Evolutionary conservation across 2,888 invertebrate species (phyloP).

Genomic region (Biston stratarius): DNA sequence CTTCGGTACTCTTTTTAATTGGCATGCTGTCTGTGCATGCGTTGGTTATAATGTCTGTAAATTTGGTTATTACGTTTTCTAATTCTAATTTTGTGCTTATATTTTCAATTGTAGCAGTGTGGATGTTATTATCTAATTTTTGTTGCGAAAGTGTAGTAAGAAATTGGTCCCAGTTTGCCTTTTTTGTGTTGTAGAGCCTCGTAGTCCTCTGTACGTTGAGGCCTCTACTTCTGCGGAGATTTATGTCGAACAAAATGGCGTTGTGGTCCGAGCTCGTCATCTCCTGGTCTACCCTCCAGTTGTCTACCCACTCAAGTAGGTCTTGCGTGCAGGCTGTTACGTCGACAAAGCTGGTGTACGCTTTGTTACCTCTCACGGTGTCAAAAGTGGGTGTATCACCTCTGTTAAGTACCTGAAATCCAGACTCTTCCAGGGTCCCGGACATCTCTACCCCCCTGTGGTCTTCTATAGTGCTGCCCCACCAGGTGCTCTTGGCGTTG

Average conservation of each 20-base stretch:
- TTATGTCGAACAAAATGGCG: not conserved
- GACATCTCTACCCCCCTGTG: not conserved
- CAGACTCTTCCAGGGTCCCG: not conserved
- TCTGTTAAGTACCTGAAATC: not conserved
- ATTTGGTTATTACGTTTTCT: not conserved
- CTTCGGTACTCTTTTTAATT: not conserved
- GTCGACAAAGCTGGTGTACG: not conserved
- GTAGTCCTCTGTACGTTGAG: conserved; percentile 22
- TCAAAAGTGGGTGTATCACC: conserved; percentile 15
- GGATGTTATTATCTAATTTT: conserved; percentile 19
- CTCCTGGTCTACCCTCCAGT: conserved; percentile 2
- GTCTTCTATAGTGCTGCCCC: not conserved
- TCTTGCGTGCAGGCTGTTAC: not conserved
- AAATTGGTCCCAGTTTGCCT: conserved; percentile 6
- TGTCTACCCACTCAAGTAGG: not conserved
- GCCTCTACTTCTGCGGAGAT: not conserved
- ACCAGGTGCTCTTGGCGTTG: not conserved
- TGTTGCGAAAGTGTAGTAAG: not conserved
- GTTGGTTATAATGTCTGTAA: not conserved
- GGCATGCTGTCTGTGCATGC: not conserved
- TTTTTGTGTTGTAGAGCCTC: conserved; percentile 18
- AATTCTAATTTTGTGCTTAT: not conserved
- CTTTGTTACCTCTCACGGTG: not conserved
- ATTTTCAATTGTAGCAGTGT: not conserved
- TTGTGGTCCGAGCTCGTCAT: not conserved